Evolutionary conservation across 1,140 invertebrate species (phyloP), one percentile per base, ranked within the genome.

Genomic region (Bombus superbus): DNA sequence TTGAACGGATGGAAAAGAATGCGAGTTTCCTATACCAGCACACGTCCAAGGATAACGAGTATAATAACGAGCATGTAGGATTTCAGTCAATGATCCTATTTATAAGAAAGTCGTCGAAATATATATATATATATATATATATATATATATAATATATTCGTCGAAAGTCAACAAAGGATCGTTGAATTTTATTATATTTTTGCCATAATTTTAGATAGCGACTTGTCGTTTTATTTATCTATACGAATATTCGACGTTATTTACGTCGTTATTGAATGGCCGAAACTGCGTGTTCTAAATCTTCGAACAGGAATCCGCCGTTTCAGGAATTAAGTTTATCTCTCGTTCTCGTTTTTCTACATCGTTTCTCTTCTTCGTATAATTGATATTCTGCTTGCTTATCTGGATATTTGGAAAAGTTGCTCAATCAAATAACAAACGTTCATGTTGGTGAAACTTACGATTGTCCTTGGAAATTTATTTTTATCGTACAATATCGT

Each of bases 1-100:
- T 3, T 35, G 25, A 75, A 15, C 59, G 38, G 53, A 68, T 32
- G 38, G 75, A 74, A 35, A 57, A 59, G 25, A 76, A 38, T 15
- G 4, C 25, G 9, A 47, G 53, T 80, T 88, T 62, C 18, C 25
- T 25, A 11, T 18, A 28, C 13, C 18, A 11, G 15, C n/a, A 3
- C 10, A 3, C 10, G 22, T 4, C 69, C 81, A 89, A 89, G 86
- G 88, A 77, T 85, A 88, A 66, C 74, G 6, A 74, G 86, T 69
- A 69, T 25, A n/a, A 28, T 40, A 11, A 28, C 68, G 22, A 38
- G 35, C 2, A 38, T 9, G 35, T 68, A 66, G 4, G 15, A 68
- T 68, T 68, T 38, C 38, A 35, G 47, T 53, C 47, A 53, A 22
- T 15, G 22, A 53, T 74, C 44, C 73, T 47, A 5, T 0, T 74